A percentile compares a stretch with the other conserved stretches of the same genome.
These are phyloP conservation scores for Synanthedon vespiformis DNA, from an alignment of 2,888 invertebrate species.

Conservation along the genomic window DNA sequence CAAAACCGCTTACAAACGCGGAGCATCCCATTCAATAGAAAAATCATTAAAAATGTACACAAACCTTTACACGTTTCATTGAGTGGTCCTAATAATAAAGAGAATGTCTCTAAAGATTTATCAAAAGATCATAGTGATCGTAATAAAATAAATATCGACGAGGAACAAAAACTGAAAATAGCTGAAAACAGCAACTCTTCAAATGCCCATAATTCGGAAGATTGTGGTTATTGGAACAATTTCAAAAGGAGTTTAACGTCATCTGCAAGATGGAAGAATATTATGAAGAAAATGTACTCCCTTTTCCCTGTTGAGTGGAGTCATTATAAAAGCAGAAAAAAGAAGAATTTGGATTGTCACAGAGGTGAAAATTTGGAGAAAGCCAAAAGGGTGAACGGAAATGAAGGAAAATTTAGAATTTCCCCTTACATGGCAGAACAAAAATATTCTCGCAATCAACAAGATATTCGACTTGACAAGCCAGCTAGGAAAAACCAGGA, in stretches of 20 bases:
- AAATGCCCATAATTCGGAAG: background rate
- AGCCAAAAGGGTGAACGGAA: constrained; percentile 13
- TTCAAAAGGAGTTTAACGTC: background rate
- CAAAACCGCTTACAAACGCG: too few relatives aligned
- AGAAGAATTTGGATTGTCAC: constrained; percentile 4
- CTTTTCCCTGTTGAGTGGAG: constrained; percentile 1
- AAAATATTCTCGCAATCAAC: constrained; percentile 13
- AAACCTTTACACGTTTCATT: too few relatives aligned
- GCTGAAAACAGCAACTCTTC: background rate
- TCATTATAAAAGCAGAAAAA: constrained; percentile 37
- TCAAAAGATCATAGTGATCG: too few relatives aligned
- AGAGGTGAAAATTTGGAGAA: background rate
- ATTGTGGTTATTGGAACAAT: background rate
- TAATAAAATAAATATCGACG: too few relatives aligned
- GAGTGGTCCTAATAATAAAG: too few relatives aligned
- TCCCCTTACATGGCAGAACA: constrained; percentile 25
- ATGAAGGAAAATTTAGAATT: constrained; percentile 24
- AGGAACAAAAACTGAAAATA: too few relatives aligned
- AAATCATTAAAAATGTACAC: too few relatives aligned
- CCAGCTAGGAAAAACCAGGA: background rate
- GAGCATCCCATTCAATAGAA: too few relatives aligned
- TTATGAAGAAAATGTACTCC: constrained; percentile 2
- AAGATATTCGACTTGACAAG: background rate
- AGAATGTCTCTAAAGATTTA: too few relatives aligned
- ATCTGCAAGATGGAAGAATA: constrained; percentile 4